These are phyloP conservation scores for Enteromius afrohamiltoni DNA, from an alignment of 2,797 vertebrate genomes.

Conservation along the genomic window DNA sequence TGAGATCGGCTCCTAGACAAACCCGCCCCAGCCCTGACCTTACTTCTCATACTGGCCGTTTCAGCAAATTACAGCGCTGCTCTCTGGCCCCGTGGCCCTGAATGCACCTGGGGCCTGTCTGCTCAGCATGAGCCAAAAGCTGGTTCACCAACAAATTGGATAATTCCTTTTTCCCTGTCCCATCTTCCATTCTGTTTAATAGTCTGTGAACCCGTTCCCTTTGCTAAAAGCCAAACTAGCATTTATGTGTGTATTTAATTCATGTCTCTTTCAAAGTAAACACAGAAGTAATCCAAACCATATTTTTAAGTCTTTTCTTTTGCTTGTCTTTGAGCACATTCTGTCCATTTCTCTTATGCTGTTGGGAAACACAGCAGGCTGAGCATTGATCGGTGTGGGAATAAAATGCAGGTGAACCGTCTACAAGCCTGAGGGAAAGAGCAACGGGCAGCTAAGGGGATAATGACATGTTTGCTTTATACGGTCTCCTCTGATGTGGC, in stretches of 20 bases:
- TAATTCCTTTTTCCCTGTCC: constrained; percentile 30
- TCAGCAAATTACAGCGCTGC: constrained; percentile 76
- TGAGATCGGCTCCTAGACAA: constrained; percentile 82
- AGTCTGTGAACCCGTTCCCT: constrained; percentile 39
- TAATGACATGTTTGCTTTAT: constrained; percentile 77
- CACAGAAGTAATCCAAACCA: constrained; percentile 62
- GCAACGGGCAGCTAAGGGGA: constrained; percentile 69
- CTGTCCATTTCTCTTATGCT: not conserved
- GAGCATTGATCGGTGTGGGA: constrained; percentile 52
- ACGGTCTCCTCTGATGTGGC: constrained; percentile 75
- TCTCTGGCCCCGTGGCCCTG: constrained; percentile 42
- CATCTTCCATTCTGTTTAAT: constrained; percentile 33
- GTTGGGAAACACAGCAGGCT: not conserved
- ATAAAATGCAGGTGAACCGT: constrained; percentile 68
- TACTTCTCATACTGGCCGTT: constrained; percentile 79
- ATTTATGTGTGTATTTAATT: constrained; percentile 29
- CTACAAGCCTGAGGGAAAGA: constrained; percentile 65
- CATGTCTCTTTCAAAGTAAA: constrained; percentile 70
- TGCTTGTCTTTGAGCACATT: constrained; percentile 3
- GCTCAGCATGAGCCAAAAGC: constrained; percentile 36
- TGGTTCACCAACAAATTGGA: constrained; percentile 36
- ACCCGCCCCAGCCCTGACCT: constrained; percentile 78
- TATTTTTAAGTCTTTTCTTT: constrained; percentile 1
- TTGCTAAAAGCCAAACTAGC: constrained; percentile 20
- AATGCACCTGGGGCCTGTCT: constrained; percentile 52